Conservation (phyloP, 2,113 vertebrate genomes). For the Festucalex cinctus region DNA sequence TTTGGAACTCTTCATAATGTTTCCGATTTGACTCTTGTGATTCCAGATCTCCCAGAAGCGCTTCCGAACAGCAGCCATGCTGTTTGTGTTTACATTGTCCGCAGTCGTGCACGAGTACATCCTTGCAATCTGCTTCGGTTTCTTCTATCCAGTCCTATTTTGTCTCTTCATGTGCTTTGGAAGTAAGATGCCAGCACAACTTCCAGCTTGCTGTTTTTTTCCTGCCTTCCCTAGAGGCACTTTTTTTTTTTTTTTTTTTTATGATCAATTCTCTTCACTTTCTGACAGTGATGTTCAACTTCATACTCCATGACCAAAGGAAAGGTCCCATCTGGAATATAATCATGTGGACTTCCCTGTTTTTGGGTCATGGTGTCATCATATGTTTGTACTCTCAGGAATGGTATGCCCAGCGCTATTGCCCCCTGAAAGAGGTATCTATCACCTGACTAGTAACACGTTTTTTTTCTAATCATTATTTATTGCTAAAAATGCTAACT, state of each 20-base stretch:
- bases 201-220: neutral
- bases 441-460: neutral
- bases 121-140: conserved; percentile 85
- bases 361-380: conserved; percentile 87
- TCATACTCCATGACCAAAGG: conserved; percentile 87
- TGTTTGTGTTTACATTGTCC: conserved; percentile 87
- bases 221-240: neutral
- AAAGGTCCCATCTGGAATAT: conserved; percentile 95
- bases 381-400: conserved; percentile 94
- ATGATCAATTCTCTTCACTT: neutral
- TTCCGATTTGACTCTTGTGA: neutral
- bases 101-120: conserved; percentile 90
- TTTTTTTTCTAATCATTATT: neutral
- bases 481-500: neutral
- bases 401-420: conserved; percentile 91
- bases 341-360: conserved; percentile 92
- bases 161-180: conserved; percentile 91
- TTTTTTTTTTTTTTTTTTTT: neutral
- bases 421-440: conserved; percentile 84
- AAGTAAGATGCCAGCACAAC: conserved; percentile 75
- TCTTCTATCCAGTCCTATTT: conserved; percentile 93
- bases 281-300: conserved; percentile 88
- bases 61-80: conserved; percentile 83
- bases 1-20: neutral
- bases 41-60: conserved; percentile 84